Base-by-base conservation (phyloP, 35 echinoderm and acorn worm species). In the Antedon bifida region DNA sequence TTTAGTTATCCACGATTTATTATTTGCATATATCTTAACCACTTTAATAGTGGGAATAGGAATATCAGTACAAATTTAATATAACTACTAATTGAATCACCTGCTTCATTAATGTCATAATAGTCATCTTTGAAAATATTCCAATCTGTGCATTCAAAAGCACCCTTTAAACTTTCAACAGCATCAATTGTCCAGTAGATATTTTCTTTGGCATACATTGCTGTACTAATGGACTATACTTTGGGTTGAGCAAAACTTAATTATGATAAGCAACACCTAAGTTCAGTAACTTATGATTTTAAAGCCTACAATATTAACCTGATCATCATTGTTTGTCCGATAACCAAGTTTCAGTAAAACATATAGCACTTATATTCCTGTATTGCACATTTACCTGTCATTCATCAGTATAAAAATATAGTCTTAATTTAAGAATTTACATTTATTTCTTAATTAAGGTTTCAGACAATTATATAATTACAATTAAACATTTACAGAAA, bases 1-100 rank as follows among this genome's bases (percentile, higher is more conserved):
- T 79, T 85, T 89, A 26, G 34, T 89, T 31, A 90, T 32, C 88
- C 88, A 86, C 19, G 84, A 77, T 83, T 91, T 91, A 17, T 84
- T 86, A 73, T 86, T 91, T 12, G 89, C 77, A 46, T 51, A 87
- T 34, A 80, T 42, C 38, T 82, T 86, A 36, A 87, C 74, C 7
- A 73, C 74, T 35, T 46, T 82, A n/a, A n/a, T n/a, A 28, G 77
- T 31, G 44, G 83, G 83, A 34, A 90, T 56, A 64, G 38, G 38
- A 34, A 86, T 31, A 73, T 86, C 83, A 38, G 74, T 77, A 82
- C 88, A 90, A 90, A 91, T 33, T 83, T 82, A n/a, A 91, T 83
- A 78, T 91, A 87, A n/a, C 30, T 39, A 12, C 39, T 91, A 44
- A 91, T 83, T 16, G 73, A 42, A 21, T 87, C 80, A n/a, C 56